These are phyloP conservation scores for Pseudoatta argentina DNA, from an alignment of 1,140 invertebrate species.

Conservation along the genomic window DNA sequence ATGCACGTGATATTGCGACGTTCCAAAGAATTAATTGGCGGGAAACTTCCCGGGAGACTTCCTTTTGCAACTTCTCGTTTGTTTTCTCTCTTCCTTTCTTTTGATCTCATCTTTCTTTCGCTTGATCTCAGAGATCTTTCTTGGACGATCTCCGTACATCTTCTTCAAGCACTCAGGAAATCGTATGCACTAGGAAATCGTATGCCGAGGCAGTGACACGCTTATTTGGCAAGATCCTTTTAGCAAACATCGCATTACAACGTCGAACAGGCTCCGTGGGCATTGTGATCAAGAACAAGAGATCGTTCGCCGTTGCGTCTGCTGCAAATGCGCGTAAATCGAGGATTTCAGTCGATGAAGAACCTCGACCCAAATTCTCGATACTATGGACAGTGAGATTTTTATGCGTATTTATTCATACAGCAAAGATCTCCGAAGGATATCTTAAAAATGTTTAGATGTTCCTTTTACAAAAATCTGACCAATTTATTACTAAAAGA, in stretches of 20 bases:
- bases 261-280: slow-evolving; percentile 54
- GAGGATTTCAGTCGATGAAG: background rate
- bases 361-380: background rate
- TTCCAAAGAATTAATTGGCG: slow-evolving; percentile 33
- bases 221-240: slow-evolving; percentile 73
- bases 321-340: background rate
- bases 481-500: too few species aligned
- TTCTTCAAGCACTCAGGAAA: background rate
- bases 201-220: slow-evolving; percentile 70
- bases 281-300: slow-evolving; percentile 74
- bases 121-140: background rate
- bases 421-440: too few species aligned
- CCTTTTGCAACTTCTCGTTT: background rate
- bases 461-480: too few species aligned
- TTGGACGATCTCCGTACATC: background rate
- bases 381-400: background rate
- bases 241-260: slow-evolving; percentile 65
- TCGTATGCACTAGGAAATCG: slow-evolving; percentile 29
- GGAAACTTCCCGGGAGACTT: background rate
- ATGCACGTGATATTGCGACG: slow-evolving; percentile 61
- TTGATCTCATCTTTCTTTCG: background rate
- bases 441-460: too few species aligned
- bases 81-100: background rate
- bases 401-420: background rate
- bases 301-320: slow-evolving; percentile 7